Conservation (phyloP, 1,140 invertebrate species). For the Lerema accius region DNA sequence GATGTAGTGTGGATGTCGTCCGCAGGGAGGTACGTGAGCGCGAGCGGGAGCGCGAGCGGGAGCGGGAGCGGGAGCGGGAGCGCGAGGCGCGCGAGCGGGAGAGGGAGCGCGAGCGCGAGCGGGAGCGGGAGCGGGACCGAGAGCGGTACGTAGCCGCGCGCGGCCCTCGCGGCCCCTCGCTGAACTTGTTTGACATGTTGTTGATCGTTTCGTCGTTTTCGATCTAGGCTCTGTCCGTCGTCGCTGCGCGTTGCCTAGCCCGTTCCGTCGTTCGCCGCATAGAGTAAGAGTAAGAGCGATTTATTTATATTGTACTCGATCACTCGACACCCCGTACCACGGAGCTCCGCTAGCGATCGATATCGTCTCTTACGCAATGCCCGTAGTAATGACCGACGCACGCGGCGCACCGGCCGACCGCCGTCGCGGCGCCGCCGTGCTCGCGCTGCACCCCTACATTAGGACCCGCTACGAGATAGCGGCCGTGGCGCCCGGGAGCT, state of each 20-base stretch:
- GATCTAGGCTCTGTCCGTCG: constrained; percentile 33
- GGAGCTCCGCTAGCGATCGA: too few species aligned
- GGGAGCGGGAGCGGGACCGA: constrained; percentile 75
- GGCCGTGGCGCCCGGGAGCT: constrained; percentile 21
- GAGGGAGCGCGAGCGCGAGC: constrained; percentile 63
- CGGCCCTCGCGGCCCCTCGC: constrained; percentile 60
- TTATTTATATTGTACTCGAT: constrained; percentile 28
- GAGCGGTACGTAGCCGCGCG: constrained; percentile 62
- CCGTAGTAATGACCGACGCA: constrained; percentile 29
- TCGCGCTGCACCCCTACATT: constrained; percentile 54
- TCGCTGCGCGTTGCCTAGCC: constrained; percentile 30
- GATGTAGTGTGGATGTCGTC: background rate
- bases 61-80: too few species aligned
- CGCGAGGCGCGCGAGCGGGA: constrained; percentile 77
- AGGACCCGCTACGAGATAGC: constrained; percentile 56
- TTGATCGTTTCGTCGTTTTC: constrained; percentile 32
- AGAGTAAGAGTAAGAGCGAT: constrained; percentile 33
- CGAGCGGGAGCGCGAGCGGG: too few species aligned
- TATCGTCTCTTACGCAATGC: too few species aligned
- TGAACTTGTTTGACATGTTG: constrained; percentile 16
- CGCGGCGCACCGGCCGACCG: constrained; percentile 1
- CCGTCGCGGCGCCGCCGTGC: background rate
- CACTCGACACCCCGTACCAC: constrained; percentile 21
- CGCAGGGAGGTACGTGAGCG: constrained; percentile 48
- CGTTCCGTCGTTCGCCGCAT: constrained; percentile 27